Base-by-base conservation (phyloP, 2,113 vertebrate genomes). In the Vulpes ferrilata region DNA sequence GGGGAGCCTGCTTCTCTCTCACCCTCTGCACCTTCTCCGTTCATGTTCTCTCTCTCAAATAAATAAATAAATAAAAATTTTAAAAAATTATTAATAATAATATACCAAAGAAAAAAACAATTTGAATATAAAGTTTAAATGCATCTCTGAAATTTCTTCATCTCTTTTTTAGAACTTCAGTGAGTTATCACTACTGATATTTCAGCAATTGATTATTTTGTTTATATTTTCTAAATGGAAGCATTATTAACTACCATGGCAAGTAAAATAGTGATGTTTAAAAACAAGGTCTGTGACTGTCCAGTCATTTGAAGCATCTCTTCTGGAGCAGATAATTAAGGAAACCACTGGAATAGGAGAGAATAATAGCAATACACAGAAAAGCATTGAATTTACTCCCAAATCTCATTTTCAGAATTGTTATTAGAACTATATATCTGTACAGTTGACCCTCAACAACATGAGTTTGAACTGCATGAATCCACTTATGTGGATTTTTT, bases 361-460 rank as follows among this genome's bases (percentile, higher is more conserved):
- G 9, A 35, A 82, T 85, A 92, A 80, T 83, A 20, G 8, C 76
- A 90, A 32, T 27, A 87, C 25, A 73, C 2, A 60, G 65, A 57
- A 95, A 4, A 88, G 7, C 13, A 81, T 1, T 53, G 62, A 82
- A 23, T 82, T 83, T 0, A 53, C 59, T 96, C 82, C 32, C 80
- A 87, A 94, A 51, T 84, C 32, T 78, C 57, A 76, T 89, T 96
- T 90, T 89, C 43, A 53, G 11, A 84, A 92, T 80, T 55, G 25
- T 53, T 78, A 53, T 90, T 88, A 74, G 62, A 88, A 85, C 13
- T 10, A 65, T 53, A 51, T 55, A 43, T 13, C 23, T 69, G 19
- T 20, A 10, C 43, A 76, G 43, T 76, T 76, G 74, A 76, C 43
- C 43, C 74, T 51, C 23, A 76, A 76, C 74, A 78, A 78, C 43